These are phyloP conservation scores for Panulirus ornatus DNA, from an alignment of 1,140 invertebrate genomes.

Conservation along the genomic window DNA sequence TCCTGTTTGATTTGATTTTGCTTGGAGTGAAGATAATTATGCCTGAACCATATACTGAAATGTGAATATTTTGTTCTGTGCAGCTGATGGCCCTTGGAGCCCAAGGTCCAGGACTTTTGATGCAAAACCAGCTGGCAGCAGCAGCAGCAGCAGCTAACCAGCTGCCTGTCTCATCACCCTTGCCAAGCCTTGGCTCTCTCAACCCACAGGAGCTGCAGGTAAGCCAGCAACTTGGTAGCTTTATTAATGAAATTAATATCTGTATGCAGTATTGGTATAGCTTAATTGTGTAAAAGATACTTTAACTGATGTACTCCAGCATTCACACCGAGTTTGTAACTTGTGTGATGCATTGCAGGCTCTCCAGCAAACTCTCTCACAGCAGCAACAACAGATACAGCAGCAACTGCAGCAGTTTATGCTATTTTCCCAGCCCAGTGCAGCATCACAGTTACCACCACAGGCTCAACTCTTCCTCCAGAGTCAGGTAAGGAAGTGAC, in stretches of 20 bases:
- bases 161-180: conserved; percentile 68
- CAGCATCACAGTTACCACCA: conserved; percentile 77
- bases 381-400: conserved; percentile 78
- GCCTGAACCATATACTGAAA: too few species aligned
- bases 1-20: too few species aligned
- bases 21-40: too few species aligned
- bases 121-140: conserved; percentile 80
- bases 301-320: too few species aligned
- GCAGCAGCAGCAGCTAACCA: conserved; percentile 76
- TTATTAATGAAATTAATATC: too few species aligned
- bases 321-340: too few species aligned
- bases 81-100: conserved; percentile 81
- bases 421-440: conserved; percentile 78
- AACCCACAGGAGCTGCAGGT: conserved; percentile 76
- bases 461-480: conserved; percentile 86
- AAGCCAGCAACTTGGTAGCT: conserved; percentile 14
- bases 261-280: conserved; percentile 4
- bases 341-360: conserved; percentile 77
- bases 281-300: background rate
- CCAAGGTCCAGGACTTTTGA: conserved; percentile 78
- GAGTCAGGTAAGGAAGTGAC: conserved; percentile 84
- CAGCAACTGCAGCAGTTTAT: conserved; percentile 80
- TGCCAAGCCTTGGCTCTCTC: conserved; percentile 69
- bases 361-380: conserved; percentile 78
- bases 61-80: background rate